Percentiles rank a stretch among this genome's conserved stretches.
Conservation (phyloP, 1,140 invertebrate species). For the Atta cephalotes region DNA sequence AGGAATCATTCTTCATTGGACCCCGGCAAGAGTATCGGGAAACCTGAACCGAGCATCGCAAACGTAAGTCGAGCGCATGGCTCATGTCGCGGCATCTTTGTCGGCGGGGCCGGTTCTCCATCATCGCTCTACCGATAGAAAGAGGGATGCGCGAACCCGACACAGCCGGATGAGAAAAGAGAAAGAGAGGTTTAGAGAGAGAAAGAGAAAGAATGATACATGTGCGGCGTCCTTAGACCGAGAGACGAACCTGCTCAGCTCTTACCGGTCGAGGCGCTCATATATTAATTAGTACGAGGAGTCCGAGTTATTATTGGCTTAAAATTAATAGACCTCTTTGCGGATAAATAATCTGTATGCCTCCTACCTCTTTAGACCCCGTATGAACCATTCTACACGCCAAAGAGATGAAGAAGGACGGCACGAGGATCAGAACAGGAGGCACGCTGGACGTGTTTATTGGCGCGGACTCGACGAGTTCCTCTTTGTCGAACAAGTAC, state of each 20-base stretch:
- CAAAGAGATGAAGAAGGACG: slow-evolving; percentile 35
- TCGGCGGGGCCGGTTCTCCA: slow-evolving; percentile 82
- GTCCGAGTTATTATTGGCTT: slow-evolving; percentile 82
- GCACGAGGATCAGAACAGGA: slow-evolving; percentile 45
- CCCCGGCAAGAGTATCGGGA: slow-evolving; percentile 66
- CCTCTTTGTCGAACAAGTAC: slow-evolving; percentile 75
- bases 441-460: slow-evolving; percentile 71
- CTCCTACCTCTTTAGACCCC: slow-evolving; percentile 53
- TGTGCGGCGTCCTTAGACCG: slow-evolving; percentile 60
- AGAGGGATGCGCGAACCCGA: slow-evolving; percentile 59
- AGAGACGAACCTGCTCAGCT: slow-evolving; percentile 80
- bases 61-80: slow-evolving; percentile 74
- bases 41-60: slow-evolving; percentile 55
- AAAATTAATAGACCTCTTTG: slow-evolving; percentile 82
- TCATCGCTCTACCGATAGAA: slow-evolving; percentile 82
- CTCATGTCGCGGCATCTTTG: slow-evolving; percentile 84
- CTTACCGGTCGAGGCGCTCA: slow-evolving; percentile 79
- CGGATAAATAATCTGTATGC: slow-evolving; percentile 77
- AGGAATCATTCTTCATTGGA: slow-evolving; percentile 67
- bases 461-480: slow-evolving; percentile 69
- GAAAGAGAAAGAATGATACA: slow-evolving; percentile 16
- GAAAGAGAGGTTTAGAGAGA: slow-evolving; percentile 13
- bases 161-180: slow-evolving; percentile 31
- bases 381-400: slow-evolving; percentile 51
- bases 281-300: slow-evolving; percentile 83